A percentile compares a stretch with the other conserved stretches of the same genome.
Evolutionary conservation across 2,888 invertebrate genomes (phyloP).

Genomic region (Tyria jacobaeae): DNA sequence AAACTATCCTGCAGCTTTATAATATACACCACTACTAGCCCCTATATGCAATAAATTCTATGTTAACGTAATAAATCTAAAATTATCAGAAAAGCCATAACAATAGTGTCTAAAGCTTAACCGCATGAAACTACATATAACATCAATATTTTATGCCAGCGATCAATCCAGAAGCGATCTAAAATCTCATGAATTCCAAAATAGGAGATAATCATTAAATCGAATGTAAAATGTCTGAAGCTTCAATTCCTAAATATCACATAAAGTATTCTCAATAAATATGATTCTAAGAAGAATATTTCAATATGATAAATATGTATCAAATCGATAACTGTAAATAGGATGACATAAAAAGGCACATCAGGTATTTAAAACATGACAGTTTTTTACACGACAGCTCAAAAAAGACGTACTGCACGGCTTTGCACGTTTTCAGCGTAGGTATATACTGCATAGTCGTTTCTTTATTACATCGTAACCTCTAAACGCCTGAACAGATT

Average conservation of each 20-base stretch:
- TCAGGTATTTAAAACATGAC: background rate
- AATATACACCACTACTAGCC: no score
- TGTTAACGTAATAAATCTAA: background rate
- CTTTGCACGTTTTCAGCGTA: no score
- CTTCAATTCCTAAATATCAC: slow-evolving; percentile 6
- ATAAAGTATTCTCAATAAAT: slow-evolving; percentile 11
- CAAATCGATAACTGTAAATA: slow-evolving; percentile 2
- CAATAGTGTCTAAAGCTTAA: background rate
- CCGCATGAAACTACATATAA: slow-evolving; percentile 15
- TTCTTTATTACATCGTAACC: no score
- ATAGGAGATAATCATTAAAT: slow-evolving; percentile 16
- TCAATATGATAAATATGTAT: background rate
- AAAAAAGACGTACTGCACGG: no score
- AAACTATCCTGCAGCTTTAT: no score
- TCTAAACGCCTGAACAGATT: no score
- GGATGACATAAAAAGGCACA: background rate
- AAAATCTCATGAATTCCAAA: slow-evolving; percentile 27
- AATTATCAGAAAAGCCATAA: background rate
- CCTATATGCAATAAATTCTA: no score
- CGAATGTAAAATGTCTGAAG: slow-evolving; percentile 22
- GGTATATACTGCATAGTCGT: no score
- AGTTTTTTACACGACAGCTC: no score
- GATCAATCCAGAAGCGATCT: slow-evolving; percentile 2
- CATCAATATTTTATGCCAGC: slow-evolving; percentile 8
- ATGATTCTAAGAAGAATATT: background rate